Evolutionary conservation across 2,113 vertebrate species (phyloP).

Genomic region (Pterocles orientalis): DNA sequence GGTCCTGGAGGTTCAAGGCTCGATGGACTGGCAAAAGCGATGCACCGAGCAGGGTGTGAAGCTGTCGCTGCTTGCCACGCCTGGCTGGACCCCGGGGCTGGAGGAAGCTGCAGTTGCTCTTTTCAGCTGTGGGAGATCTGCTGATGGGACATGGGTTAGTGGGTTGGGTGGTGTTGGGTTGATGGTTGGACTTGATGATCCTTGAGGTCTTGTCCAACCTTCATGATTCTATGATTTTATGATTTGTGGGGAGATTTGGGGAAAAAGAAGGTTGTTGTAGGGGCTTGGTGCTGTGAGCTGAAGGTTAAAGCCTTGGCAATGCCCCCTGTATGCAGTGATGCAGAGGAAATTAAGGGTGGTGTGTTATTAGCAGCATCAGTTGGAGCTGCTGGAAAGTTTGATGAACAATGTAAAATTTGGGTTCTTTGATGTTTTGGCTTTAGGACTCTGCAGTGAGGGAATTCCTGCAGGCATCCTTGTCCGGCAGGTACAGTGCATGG

Average conservation of each 20-base stretch:
- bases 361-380: background rate
- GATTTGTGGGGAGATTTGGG: background rate
- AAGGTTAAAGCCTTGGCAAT: background rate
- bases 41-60: background rate
- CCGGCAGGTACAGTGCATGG: fast-evolving
- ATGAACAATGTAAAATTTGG: background rate
- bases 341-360: background rate
- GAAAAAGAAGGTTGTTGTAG: background rate
- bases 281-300: background rate
- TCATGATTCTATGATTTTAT: too few relatives aligned
- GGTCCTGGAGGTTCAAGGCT: background rate
- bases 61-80: background rate
- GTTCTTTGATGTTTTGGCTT: background rate
- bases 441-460: background rate
- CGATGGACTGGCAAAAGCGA: background rate
- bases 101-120: background rate
- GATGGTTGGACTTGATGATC: too few relatives aligned
- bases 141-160: background rate
- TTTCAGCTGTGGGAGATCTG: background rate
- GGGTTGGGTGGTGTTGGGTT: too few relatives aligned
- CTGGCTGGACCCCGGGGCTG: background rate
- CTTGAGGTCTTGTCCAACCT: too few relatives aligned
- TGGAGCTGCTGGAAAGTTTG: background rate
- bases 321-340: background rate
- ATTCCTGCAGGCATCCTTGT: background rate